Evolutionary conservation across 2,113 vertebrate genomes (phyloP).

Genomic region (Hippocampus guttulatus): DNA sequence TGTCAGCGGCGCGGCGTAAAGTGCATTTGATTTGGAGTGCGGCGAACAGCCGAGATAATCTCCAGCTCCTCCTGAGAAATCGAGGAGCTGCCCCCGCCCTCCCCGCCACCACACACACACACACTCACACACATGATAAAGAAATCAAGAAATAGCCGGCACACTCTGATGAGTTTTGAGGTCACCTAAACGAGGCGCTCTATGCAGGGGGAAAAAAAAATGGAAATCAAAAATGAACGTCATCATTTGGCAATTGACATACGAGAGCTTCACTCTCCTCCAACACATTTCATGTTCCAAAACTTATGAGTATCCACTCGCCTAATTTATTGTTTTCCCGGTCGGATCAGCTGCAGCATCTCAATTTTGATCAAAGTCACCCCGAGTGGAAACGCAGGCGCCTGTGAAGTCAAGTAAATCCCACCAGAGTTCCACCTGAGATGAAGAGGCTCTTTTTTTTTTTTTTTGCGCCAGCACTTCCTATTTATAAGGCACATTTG

Average conservation of each 20-base stretch:
- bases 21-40: slow-evolving; percentile 37
- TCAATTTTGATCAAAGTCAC: slow-evolving; percentile 41
- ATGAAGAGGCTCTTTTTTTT: slow-evolving; percentile 30
- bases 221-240: slow-evolving; percentile 50
- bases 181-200: slow-evolving; percentile 26
- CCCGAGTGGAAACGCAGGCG: slow-evolving; percentile 4
- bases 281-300: slow-evolving; percentile 36
- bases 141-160: slow-evolving; percentile 10
- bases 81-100: background rate
- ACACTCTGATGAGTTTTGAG: slow-evolving; percentile 24
- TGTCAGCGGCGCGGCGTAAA: slow-evolving; percentile 20
- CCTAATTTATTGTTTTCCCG: slow-evolving; percentile 33
- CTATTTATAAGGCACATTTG: slow-evolving; percentile 60
- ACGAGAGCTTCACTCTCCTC: slow-evolving; percentile 7
- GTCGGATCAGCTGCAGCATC: slow-evolving; percentile 18
- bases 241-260: slow-evolving; percentile 46
- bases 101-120: too few relatives aligned
- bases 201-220: slow-evolving; percentile 41
- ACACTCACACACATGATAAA: background rate
- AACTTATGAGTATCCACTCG: slow-evolving; percentile 29
- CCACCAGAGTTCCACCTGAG: slow-evolving; percentile 27
- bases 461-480: slow-evolving; percentile 19
- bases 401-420: slow-evolving; percentile 12
- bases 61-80: slow-evolving; percentile 28
- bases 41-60: slow-evolving; percentile 22